phyloP scores from a whole-genome alignment of 2,113 vertebrate genomes.

The Bujurquina vittata region DNA sequence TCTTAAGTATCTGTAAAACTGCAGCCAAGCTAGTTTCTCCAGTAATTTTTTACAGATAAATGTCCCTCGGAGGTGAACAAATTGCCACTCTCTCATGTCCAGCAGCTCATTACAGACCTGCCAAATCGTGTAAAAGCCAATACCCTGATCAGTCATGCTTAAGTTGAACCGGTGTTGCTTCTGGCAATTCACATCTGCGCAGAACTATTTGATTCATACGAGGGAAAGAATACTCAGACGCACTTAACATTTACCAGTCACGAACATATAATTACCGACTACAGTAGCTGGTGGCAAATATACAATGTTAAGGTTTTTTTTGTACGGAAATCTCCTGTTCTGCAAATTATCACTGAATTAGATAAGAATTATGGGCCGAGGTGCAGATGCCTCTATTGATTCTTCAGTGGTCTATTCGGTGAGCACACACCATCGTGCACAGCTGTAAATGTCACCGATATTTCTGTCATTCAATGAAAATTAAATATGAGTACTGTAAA shows the following conservation, averaged over 20 bases:
- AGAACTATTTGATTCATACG: neutral
- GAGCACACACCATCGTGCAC: neutral
- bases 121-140: slow-evolving; percentile 14
- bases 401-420: neutral
- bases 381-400: neutral
- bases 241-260: slow-evolving; percentile 8
- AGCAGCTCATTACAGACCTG: slow-evolving; percentile 18
- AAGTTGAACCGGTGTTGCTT: neutral
- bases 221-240: neutral
- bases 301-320: neutral
- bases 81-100: neutral
- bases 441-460: slow-evolving; percentile 7
- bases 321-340: neutral
- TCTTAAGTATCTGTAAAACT: slow-evolving; percentile 3
- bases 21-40: neutral
- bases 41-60: neutral
- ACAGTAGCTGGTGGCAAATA: neutral
- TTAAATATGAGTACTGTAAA: neutral
- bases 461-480: slow-evolving; percentile 8
- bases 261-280: neutral
- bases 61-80: neutral
- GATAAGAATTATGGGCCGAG: neutral
- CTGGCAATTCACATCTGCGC: neutral
- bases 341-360: neutral
- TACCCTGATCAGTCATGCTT: neutral